Evolutionary conservation across 2,888 invertebrate genomes (phyloP), one percentile per base, ranked within the genome.

Genomic region (Dione juno): DNA sequence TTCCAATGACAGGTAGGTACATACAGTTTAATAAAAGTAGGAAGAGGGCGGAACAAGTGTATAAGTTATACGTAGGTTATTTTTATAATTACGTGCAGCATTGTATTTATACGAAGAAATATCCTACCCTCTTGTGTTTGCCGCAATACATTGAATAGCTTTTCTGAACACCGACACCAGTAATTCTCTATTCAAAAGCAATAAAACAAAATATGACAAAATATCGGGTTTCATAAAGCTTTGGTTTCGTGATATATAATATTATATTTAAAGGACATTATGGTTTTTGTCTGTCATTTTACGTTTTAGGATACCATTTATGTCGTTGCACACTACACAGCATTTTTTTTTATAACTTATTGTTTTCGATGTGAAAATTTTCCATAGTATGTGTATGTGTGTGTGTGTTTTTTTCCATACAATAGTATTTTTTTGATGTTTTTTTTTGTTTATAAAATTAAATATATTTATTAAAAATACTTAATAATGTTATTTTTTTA

Each of bases 191-290:
- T 89, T 88, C 89, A 90, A 81, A 80, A 84, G 87, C 86, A 88
- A 91, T 90, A 92, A 92, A 92, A 88, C 86, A 85, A 89, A 91
- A 92, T 93, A 93, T 93, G 93, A 93, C 93, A 93, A 93, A 92
- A 90, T 93, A 93, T 93, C 93, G 79, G 88, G 88, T 93, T 93
- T 93, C 93, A 93, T 92, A 93, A 90, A 93, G 92, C 88, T 89
- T 89, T 89, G 87, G 88, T 90, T 90, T 88, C 89, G 86, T 89
- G 89, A 90, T 89, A 88, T 84, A 88, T 92, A 90, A 91, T 92
- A 92, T 92, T 92, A 92, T 92, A 91, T 90, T 89, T 87, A 88
- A 88, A 82, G 88, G 88, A 89, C 91, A 89, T 89, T 85, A 82
- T 81, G 83, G 78, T 85, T 85, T 90, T 92, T 90, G 89, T 89